Evolutionary conservation across 1,140 invertebrate species (phyloP).

Genomic region (Zaprionus africanus): DNA sequence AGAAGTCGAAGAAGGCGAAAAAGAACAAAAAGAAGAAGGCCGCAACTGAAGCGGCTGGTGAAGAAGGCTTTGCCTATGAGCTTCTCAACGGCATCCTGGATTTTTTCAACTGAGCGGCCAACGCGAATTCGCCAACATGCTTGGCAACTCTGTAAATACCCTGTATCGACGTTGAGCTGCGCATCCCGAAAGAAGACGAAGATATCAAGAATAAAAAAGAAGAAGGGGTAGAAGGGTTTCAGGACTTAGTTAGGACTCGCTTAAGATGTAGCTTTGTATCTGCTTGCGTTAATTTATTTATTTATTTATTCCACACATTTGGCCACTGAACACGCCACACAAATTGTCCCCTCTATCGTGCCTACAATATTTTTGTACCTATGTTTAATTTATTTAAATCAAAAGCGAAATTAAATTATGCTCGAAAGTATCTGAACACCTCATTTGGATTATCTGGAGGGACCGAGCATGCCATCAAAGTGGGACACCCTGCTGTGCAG

Average conservation of each 20-base stretch:
- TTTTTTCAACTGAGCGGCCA: conserved; percentile 82
- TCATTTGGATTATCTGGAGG: background rate
- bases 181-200: conserved; percentile 6
- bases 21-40: conserved; percentile 79
- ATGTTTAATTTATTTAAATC: conserved; percentile 59
- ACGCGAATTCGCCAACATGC: conserved; percentile 73
- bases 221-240: conserved; percentile 3
- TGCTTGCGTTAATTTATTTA: conserved; percentile 59
- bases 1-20: conserved; percentile 77
- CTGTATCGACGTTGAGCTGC: conserved; percentile 64
- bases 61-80: conserved; percentile 74
- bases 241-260: conserved; percentile 40
- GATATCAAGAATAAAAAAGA: background rate
- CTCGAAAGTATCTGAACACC: conserved; percentile 23
- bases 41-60: conserved; percentile 53
- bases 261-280: conserved; percentile 19
- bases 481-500: background rate
- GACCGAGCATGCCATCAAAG: background rate
- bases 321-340: conserved; percentile 14
- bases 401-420: conserved; percentile 48
- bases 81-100: conserved; percentile 79
- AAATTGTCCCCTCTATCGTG: conserved; percentile 15
- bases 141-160: conserved; percentile 83
- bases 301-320: conserved; percentile 52
- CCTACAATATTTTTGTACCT: conserved; percentile 16